Evolutionary conservation across 2,888 invertebrate species (phyloP).

Genomic region (Caenorhabditis parvicauda): DNA sequence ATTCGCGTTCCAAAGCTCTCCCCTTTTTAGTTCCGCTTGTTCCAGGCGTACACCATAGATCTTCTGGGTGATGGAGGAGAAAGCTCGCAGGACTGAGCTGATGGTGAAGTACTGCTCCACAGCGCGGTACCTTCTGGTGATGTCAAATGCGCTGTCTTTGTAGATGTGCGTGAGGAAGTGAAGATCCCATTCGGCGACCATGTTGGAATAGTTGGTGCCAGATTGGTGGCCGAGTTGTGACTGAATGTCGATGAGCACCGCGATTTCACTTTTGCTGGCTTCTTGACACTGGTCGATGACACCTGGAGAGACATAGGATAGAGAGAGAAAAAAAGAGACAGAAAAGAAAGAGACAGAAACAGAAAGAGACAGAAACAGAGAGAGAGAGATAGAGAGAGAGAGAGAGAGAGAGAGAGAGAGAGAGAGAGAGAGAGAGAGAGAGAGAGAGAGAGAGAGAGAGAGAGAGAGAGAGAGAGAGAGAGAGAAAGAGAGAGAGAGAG

Average conservation of each 20-base stretch:
- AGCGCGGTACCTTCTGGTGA: conserved; percentile 10
- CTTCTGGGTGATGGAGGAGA: conserved; percentile 81
- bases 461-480: no score
- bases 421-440: no score
- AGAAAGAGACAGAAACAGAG: no score
- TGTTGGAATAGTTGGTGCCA: neutral
- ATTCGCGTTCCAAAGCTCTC: conserved; percentile 32
- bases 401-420: no score
- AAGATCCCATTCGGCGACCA: conserved; percentile 42
- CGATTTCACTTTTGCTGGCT: conserved; percentile 44
- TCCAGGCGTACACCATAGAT: conserved; percentile 80
- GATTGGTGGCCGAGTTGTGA: conserved; percentile 25
- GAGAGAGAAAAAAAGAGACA: conserved; percentile 9
- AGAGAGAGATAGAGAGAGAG: no score
- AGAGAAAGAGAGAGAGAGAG: no score
- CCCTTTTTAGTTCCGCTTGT: conserved; percentile 65
- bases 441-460: no score
- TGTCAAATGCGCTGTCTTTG: conserved; percentile 31
- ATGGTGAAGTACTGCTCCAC: conserved; percentile 22
- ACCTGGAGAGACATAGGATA: no score
- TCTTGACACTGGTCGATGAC: conserved; percentile 27
- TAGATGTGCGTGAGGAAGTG: conserved; percentile 41
- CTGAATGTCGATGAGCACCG: conserved; percentile 38
- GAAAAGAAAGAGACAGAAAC: no score
- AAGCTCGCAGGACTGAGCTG: conserved; percentile 69